Base-by-base conservation (phyloP, 1,140 invertebrate genomes). In the Magallana angulata region DNA sequence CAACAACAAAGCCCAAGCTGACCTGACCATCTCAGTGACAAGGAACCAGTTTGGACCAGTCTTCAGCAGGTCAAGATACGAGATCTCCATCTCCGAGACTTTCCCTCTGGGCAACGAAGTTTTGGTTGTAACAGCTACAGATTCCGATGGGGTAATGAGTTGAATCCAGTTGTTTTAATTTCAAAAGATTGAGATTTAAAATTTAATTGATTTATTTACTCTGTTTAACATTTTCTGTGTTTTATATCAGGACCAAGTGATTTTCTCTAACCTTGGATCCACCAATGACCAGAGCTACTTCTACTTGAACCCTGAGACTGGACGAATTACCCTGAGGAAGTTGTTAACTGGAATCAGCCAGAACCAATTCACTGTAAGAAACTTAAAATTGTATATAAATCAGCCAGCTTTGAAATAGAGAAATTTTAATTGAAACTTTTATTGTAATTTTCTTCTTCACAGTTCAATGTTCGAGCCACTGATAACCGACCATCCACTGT, bases 31-130 rank as follows among this genome's bases (percentile, higher is more conserved):
- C 16, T 59, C 59, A 16, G 91, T 93, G 0, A 71, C 85, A 12
- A 83, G 91, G 1, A 99, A 99, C 94, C 98, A 98, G 94, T 98
- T 98, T 94, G 95, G 97, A 1, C 98, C 98, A 0, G 96, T 97
- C 90, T 99, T 99, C 94, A 96, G 97, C 59, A 95, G 97, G 56
- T 95, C 96, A 7, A 97, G 97, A 0, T 98, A 98, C 93, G 96
- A 96, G 91, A 97, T 97, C 0, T 97, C 97, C 92, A 87, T 92
- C 24, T 85, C 68, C 7, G 90, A 89, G 80, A 91, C 88, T 57
- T 84, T 88, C 56, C 60, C 86, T 60, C 80, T 91, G 16, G 91
- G 91, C 30, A 82, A 87, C n/a, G 56, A 83, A 81, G 68, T 93
- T n/a, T 62, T 92, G 6, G 59, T 87, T 24, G 84, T 92, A 8